Conservation (phyloP, 1,140 invertebrate species). For the Diachasma alloeum region DNA sequence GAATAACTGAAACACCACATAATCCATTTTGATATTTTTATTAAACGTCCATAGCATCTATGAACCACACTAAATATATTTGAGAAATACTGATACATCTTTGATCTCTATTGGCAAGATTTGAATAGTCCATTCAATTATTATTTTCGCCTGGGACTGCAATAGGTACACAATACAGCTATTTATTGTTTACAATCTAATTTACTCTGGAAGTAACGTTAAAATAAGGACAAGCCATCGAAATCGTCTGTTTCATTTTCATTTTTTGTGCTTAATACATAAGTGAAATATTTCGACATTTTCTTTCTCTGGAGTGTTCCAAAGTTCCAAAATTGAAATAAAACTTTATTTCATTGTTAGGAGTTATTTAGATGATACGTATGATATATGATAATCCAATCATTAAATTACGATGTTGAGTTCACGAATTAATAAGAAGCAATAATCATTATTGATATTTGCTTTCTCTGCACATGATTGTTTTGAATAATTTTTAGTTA, state of each 20-base stretch:
- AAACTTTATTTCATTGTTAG: too few relatives aligned
- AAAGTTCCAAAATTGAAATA: too few relatives aligned
- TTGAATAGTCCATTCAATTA: not conserved
- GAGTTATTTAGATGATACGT: not conserved
- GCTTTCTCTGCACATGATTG: not conserved
- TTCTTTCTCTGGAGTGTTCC: too few relatives aligned
- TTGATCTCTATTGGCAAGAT: slow-evolving; percentile 17
- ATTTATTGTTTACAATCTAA: not conserved
- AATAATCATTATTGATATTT: not conserved
- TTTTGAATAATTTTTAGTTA: not conserved
- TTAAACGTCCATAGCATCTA: slow-evolving; percentile 4
- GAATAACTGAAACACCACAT: not conserved
- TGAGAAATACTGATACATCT: slow-evolving; percentile 16
- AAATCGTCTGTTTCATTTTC: too few relatives aligned
- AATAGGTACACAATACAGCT: slow-evolving; percentile 5
- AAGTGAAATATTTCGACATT: too few relatives aligned
- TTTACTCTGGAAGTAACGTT: too few relatives aligned
- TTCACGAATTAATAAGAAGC: not conserved
- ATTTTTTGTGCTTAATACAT: too few relatives aligned
- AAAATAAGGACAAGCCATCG: too few relatives aligned
- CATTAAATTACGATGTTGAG: not conserved
- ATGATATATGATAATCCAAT: not conserved
- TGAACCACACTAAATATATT: slow-evolving; percentile 13
- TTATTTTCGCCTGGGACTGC: slow-evolving; percentile 11
- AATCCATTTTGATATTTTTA: not conserved